Conservation (phyloP, 2,888 invertebrate species). For the Cantharis flavilabris region DNA sequence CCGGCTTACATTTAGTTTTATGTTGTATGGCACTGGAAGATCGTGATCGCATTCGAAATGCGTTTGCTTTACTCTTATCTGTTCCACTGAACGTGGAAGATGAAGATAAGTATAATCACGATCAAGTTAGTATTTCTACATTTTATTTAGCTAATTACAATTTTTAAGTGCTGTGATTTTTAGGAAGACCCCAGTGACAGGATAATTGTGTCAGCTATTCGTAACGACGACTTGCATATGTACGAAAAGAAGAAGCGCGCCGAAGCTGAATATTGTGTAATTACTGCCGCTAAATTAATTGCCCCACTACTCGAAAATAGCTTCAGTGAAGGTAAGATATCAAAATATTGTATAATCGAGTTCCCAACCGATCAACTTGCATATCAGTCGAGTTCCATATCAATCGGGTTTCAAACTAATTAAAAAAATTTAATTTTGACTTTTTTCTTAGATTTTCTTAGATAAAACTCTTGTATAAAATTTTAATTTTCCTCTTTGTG, state of each 20-base stretch:
- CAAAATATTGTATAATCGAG: too few relatives aligned
- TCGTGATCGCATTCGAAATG: constrained; percentile 89
- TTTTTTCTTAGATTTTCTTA: too few relatives aligned
- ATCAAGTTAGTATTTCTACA: constrained; percentile 44
- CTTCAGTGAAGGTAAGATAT: constrained; percentile 63
- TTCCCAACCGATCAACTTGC: too few relatives aligned
- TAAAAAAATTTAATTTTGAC: too few relatives aligned
- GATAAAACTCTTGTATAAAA: too few relatives aligned
- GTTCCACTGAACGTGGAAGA: constrained; percentile 84
- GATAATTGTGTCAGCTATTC: constrained; percentile 66
- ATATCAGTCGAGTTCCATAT: too few relatives aligned
- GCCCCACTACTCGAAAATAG: constrained; percentile 79
- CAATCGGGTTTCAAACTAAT: too few relatives aligned
- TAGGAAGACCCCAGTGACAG: constrained; percentile 54
- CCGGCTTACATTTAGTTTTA: constrained; percentile 85
- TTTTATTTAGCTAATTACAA: neutral
- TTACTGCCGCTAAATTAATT: constrained; percentile 87
- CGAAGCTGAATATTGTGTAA: constrained; percentile 80
- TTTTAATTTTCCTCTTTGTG: too few relatives aligned
- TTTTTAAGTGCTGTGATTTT: constrained; percentile 11
- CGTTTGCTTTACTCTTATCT: constrained; percentile 87
- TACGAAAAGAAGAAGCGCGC: constrained; percentile 72
- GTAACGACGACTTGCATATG: constrained; percentile 75
- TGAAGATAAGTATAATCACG: constrained; percentile 70
- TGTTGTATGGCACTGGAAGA: constrained; percentile 90